A percentile compares a stretch with the other conserved stretches of the same genome.
Conservation (phyloP, 2,113 vertebrate genomes). For the Stigmatopora nigra region DNA sequence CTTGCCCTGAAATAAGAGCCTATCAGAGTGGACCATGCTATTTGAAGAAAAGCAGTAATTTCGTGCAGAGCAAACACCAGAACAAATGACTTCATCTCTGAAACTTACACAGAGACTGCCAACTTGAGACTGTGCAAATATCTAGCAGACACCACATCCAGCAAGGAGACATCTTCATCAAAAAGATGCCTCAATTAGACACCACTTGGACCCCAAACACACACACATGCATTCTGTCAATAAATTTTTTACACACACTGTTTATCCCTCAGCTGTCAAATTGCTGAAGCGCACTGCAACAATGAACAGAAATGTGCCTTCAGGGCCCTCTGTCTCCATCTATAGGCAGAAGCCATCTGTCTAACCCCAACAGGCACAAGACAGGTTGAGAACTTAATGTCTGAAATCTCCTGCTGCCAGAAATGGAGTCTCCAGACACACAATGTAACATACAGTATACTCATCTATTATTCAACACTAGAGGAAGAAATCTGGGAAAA, state of each 20-base stretch:
- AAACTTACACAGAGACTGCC: not conserved
- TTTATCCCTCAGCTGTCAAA: constrained; percentile 2
- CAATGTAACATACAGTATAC: constrained; percentile 1
- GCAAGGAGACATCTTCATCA: constrained; percentile 9
- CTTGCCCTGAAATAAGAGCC: not conserved
- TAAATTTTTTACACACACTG: not conserved
- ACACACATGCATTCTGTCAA: not conserved
- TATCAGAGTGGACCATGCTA: not conserved
- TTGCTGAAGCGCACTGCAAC: not conserved
- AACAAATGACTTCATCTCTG: not conserved
- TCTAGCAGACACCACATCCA: constrained; percentile 14
- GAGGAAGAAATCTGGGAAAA: not conserved
- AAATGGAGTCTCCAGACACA: constrained; percentile 10
- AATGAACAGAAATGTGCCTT: not conserved
- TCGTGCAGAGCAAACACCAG: not conserved
- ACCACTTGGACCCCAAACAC: not conserved
- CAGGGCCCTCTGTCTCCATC: constrained; percentile 1
- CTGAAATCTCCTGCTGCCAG: constrained; percentile 28
- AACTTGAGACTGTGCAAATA: constrained; percentile 24
- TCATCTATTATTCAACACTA: constrained; percentile 34
- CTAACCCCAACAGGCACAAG: not conserved
- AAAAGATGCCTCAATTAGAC: not conserved
- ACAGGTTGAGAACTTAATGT: constrained; percentile 17
- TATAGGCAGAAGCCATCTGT: not conserved
- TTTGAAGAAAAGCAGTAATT: not conserved